Conservation (phyloP, 2,797 vertebrate species). For the Poeciliopsis turneri region DNA sequence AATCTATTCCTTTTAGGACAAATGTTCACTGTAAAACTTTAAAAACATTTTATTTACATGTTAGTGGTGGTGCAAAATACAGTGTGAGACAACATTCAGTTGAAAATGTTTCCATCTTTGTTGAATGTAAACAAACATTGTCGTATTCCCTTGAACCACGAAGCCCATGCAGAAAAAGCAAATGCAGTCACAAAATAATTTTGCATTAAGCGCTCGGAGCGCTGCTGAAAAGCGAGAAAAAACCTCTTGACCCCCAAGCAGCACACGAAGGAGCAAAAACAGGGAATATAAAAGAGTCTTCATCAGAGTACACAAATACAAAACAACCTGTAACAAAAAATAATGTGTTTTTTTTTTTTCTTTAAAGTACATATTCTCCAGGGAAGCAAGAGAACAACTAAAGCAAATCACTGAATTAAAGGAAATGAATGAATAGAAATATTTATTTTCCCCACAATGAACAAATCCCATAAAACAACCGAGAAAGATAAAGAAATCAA, state of each 20-base stretch:
- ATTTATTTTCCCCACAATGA: neutral
- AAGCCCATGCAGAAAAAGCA: constrained; percentile 49
- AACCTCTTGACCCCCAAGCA: constrained; percentile 29
- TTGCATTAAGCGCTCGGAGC: constrained; percentile 44
- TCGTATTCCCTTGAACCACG: constrained; percentile 45
- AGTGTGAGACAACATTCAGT: constrained; percentile 80
- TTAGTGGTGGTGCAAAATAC: constrained; percentile 78
- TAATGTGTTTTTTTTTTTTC: constrained; percentile 2
- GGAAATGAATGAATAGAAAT: neutral
- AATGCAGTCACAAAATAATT: constrained; percentile 49
- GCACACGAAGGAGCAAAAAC: constrained; percentile 37
- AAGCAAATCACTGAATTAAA: constrained; percentile 5
- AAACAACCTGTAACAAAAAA: constrained; percentile 30
- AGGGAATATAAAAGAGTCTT: constrained; percentile 21
- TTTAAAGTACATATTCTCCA: constrained; percentile 12
- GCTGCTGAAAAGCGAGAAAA: constrained; percentile 25
- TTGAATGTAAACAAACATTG: constrained; percentile 77
- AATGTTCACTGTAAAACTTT: constrained; percentile 76
- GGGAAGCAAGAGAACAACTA: constrained; percentile 10
- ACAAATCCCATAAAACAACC: neutral
- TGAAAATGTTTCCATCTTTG: constrained; percentile 68
- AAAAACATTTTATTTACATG: constrained; percentile 73
- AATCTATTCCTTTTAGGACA: constrained; percentile 60
- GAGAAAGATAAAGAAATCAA: neutral
- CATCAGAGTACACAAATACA: constrained; percentile 34